These are phyloP conservation scores for Rhodophaea formosa DNA, from an alignment of 2,888 invertebrate species.

Conservation along the genomic window DNA sequence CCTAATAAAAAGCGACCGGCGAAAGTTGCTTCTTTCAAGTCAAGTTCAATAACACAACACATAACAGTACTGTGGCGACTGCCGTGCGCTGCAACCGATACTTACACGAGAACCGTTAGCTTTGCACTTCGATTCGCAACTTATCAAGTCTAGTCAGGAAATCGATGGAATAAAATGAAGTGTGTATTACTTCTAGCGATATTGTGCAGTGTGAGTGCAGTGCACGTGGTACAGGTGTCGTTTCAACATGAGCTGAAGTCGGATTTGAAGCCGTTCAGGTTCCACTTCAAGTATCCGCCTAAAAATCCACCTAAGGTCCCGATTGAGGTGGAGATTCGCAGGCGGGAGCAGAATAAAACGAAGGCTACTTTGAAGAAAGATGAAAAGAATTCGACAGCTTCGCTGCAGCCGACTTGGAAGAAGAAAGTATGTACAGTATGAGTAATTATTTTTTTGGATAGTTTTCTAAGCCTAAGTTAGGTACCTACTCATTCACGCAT, in stretches of 20 bases:
- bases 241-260: conserved; percentile 16
- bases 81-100: conserved; percentile 39
- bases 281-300: conserved; percentile 15
- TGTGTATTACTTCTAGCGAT: conserved; percentile 40
- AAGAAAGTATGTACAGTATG: conserved; percentile 81
- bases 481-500: neutral
- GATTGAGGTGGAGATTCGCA: conserved; percentile 12
- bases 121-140: conserved; percentile 25
- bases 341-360: neutral
- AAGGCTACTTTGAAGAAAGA: neutral
- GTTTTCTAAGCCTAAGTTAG: no score
- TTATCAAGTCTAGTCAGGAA: conserved; percentile 9
- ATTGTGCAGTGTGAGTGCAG: conserved; percentile 49
- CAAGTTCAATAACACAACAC: conserved; percentile 74
- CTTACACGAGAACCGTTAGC: conserved; percentile 31
- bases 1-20: conserved; percentile 54
- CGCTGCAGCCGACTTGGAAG: conserved; percentile 78
- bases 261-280: conserved; percentile 13
- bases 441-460: neutral
- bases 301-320: conserved; percentile 11
- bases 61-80: conserved; percentile 58
- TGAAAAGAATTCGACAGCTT: conserved; percentile 5
- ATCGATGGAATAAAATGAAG: conserved; percentile 40
- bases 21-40: conserved; percentile 64
- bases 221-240: conserved; percentile 14